Base-by-base conservation (phyloP, 2,888 invertebrate species). In the Drosophila quinaria region DNA sequence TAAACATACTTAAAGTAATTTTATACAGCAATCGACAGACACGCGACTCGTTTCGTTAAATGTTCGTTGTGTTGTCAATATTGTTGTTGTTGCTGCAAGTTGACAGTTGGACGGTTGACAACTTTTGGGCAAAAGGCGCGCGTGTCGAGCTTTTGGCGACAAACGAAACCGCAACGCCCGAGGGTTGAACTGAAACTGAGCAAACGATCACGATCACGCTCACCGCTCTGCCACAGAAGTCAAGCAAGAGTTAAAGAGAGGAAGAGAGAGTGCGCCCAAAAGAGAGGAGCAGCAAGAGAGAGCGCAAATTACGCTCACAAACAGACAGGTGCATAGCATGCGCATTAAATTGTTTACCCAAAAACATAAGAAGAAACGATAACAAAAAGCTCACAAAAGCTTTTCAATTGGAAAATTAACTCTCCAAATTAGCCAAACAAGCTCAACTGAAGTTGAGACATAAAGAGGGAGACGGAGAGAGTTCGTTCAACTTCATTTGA, bases 1-100 rank as follows among this genome's bases (percentile, higher is more conserved):
- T 63, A 79, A 74, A 70, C 80, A 61, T 75, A 64, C 64, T 64
- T 50, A 55, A 72, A 70, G 84, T 70, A 68, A 74, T 87, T 80
- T 70, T 55, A 51, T 44, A 63, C 52, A 44, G 44, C 47, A 63
- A 59, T 64, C 66, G 52, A 64, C 35, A 31, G 76, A 86, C 83
- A 88, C 88, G 88, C 86, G 88, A 87, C 82, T 89, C 47, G 86
- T 85, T 85, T 89, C 74, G 75, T 83, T 83, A 80, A 86, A 65
- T 70, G 54, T 71, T 83, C 70, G 78, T 63, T 69, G 62, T 66
- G 19, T 64, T 77, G 37, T 41, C 22, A 31, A 19, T 67, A 10
- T 63, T 61, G 54, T 17, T 51, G 17, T 68, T 62, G 41, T 52
- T 63, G 51, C 41, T 46, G 60, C 29, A 10, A 46, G 41, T 59